Evolutionary conservation across 2,888 invertebrate genomes (phyloP).

Genomic region (Ophion obscuratus): DNA sequence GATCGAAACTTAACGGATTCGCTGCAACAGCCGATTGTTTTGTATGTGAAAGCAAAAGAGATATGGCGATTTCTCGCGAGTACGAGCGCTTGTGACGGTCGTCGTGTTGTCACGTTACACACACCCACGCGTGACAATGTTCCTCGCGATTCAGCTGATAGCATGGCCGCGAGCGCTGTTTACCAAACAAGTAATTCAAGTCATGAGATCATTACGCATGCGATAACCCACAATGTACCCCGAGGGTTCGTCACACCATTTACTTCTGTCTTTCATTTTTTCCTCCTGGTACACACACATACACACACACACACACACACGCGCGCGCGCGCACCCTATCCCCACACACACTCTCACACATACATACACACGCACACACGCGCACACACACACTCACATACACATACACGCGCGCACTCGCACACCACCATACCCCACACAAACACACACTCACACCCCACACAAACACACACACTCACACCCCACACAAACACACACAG

Average conservation of each 20-base stretch:
- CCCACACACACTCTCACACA: too few species aligned
- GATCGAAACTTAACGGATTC: background rate
- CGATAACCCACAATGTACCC: conserved; percentile 55
- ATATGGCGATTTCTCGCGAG: background rate
- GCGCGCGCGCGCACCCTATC: too few species aligned
- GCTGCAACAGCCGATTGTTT: background rate
- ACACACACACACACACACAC: background rate
- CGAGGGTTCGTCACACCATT: conserved; percentile 43
- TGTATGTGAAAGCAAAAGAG: conserved; percentile 8
- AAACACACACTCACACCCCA: too few species aligned
- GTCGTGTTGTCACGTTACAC: background rate
- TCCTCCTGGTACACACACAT: background rate
- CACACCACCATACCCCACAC: too few species aligned
- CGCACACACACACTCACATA: too few species aligned
- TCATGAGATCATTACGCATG: conserved; percentile 59
- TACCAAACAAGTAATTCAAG: conserved; percentile 64
- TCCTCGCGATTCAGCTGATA: conserved; percentile 67
- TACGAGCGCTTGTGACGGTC: background rate
- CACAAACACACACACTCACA: too few species aligned
- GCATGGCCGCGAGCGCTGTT: conserved; percentile 64
- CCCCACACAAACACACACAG: too few species aligned
- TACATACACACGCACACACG: too few species aligned
- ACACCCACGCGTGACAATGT: conserved; percentile 62
- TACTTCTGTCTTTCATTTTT: background rate
- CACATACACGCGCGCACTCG: too few species aligned